phyloP scores from a whole-genome alignment of 23 tunicate species.

The Diplosoma virens region DNA sequence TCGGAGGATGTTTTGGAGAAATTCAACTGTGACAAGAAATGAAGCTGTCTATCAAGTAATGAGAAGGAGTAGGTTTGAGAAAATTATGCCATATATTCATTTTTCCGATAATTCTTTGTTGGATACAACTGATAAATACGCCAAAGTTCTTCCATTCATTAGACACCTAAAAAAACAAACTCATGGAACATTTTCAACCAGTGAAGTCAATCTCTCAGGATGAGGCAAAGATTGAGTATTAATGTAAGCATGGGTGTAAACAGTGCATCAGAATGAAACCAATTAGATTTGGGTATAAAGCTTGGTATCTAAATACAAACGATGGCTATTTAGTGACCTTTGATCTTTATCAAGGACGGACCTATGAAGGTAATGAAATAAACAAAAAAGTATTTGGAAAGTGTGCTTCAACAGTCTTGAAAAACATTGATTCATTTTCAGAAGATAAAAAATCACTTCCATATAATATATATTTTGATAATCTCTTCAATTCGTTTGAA shows the following conservation, averaged over 20 bases:
- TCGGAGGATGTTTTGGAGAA: conserved; percentile 11
- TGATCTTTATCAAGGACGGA: neutral
- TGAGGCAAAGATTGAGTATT: conserved; percentile 11
- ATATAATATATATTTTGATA: conserved; percentile 5
- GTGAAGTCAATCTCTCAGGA: neutral
- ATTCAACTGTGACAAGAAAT: conserved; percentile 10
- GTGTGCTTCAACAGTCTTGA: conserved; percentile 6
- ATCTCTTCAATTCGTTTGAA: neutral
- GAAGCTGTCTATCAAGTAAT: conserved; percentile 1
- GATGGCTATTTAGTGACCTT: conserved; percentile 14
- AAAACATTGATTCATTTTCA: conserved; percentile 13
- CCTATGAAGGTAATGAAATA: neutral
- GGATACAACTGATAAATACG: neutral
- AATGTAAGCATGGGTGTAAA: neutral
- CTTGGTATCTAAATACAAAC: neutral
- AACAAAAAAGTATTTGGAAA: conserved; percentile 16
- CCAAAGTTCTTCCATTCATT: neutral
- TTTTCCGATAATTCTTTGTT: conserved; percentile 1
- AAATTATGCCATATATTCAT: conserved; percentile 2
- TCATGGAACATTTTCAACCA: neutral
- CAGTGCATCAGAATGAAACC: conserved; percentile 20
- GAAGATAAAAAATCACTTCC: neutral
- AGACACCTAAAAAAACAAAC: neutral
- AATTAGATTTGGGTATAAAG: conserved; percentile 14
- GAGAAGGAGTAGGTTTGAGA: conserved; percentile 3